Base-by-base conservation (phyloP, 2,113 vertebrate genomes). In the Pelodiscus sinensis region DNA sequence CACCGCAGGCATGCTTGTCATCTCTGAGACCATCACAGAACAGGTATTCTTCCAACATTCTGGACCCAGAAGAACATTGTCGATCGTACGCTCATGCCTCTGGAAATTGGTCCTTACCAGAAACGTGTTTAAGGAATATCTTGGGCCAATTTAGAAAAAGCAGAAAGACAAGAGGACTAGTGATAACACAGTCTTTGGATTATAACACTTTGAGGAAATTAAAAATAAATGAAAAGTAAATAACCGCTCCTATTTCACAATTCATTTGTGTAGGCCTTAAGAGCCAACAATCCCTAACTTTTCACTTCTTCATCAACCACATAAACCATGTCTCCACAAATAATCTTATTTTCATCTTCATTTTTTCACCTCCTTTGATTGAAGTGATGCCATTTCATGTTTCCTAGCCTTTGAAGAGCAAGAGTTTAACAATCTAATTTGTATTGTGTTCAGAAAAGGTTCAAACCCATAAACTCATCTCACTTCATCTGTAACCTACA, bases 401-500 rank as follows among this genome's bases (percentile, higher is more conserved):
- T 75, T 91, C 16, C 25, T 35, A 83, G 54, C 13, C n/a, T 85
- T 29, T 2, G 1, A 4, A 44, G 50, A 71, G 90, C 50, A 8
- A 31, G 31, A 68, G 65, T 19, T 68, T 68, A 68, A 68, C 65
- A 60, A 80, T 57, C 82, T 71, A 14, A 57, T 44, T 16, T 19
- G 2, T 55, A 52, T 56, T 90, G 90, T 2, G 85, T 9, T 79
- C n/a, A 91, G 7, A 56, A 4, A 85, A 90, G 9, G 5, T 35
- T 85, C 73, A 83, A 7, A 55, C 3, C 56, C 79, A n/a, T 78
- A 35, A 78, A 44, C 91, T 92, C n/a, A 87, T 58, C 18, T 14
- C 21, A 81, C 3, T 83, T 68, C 60, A 54, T 1, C 9, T 22
- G 29, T 60, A 25, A 84, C 25, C 58, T 86, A 3, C 8, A n/a